phyloP scores from a whole-genome alignment of 2,888 invertebrate species.

The Epiblema foenella region DNA sequence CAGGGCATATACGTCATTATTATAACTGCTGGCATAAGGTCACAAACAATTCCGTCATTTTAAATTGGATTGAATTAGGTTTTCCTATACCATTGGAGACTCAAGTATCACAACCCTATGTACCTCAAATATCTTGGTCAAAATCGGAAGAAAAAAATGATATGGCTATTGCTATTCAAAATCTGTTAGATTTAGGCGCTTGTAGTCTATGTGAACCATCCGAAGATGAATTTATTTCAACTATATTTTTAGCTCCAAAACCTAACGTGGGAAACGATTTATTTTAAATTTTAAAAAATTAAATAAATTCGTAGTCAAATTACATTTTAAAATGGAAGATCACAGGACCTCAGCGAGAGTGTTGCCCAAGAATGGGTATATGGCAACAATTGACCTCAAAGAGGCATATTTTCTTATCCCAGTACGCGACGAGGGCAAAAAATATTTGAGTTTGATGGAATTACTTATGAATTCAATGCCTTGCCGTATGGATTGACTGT shows the following conservation, averaged over 20 bases:
- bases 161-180: conserved; percentile 1
- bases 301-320: neutral
- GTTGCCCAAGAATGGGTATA: neutral
- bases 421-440: neutral
- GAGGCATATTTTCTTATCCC: too few relatives aligned
- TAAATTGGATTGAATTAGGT: neutral
- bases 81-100: neutral
- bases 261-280: neutral
- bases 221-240: neutral
- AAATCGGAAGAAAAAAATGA: neutral
- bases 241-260: conserved; percentile 1
- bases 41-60: neutral
- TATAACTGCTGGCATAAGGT: neutral
- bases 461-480: neutral
- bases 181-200: neutral
- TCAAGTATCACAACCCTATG: neutral
- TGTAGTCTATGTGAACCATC: neutral
- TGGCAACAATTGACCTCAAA: too few relatives aligned
- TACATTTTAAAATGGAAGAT: conserved; percentile 5
- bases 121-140: neutral
- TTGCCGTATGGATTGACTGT: neutral
- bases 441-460: neutral
- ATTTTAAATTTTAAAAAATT: too few relatives aligned
- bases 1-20: neutral
- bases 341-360: neutral